Conservation (phyloP, 1,140 invertebrate species). For the Lasaia peninsularis region DNA sequence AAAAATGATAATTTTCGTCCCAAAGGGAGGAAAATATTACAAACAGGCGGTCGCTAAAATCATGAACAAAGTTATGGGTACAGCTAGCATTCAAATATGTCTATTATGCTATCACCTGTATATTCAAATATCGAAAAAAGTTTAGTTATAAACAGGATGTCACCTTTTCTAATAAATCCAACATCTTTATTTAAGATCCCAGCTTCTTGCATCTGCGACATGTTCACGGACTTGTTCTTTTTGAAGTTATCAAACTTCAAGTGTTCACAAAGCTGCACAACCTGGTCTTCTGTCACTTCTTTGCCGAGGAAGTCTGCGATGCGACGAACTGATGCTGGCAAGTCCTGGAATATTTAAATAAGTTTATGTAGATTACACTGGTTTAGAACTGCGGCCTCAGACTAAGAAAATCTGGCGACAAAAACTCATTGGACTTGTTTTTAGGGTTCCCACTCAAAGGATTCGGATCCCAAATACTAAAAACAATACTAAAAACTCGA, state of each 20-base stretch:
- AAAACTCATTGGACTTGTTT: too few relatives aligned
- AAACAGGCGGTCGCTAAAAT: too few relatives aligned
- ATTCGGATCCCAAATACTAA: too few relatives aligned
- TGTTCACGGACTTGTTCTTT: constrained; percentile 29
- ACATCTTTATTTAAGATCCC: constrained; percentile 12
- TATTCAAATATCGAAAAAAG: neutral
- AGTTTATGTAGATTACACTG: too few relatives aligned
- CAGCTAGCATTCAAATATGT: neutral
- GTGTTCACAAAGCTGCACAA: constrained; percentile 28
- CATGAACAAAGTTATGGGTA: too few relatives aligned
- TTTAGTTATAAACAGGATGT: too few relatives aligned
- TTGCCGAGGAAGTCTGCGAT: constrained; percentile 31
- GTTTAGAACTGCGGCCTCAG: too few relatives aligned
- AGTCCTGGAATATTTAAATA: constrained; percentile 72
- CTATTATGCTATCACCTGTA: constrained; percentile 3
- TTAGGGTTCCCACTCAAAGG: too few relatives aligned
- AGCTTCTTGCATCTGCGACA: neutral
- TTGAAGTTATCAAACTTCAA: constrained; percentile 37
- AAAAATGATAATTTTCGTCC: too few relatives aligned
- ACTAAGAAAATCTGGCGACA: too few relatives aligned
- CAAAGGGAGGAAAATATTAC: too few relatives aligned
- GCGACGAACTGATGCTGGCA: constrained; percentile 68
- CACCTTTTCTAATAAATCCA: constrained; percentile 24
- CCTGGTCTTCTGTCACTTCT: constrained; percentile 25
- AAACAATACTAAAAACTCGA: too few relatives aligned